These are phyloP conservation scores for Myiotriccus ornatus DNA, from an alignment of 2,797 vertebrate genomes.

Conservation along the genomic window DNA sequence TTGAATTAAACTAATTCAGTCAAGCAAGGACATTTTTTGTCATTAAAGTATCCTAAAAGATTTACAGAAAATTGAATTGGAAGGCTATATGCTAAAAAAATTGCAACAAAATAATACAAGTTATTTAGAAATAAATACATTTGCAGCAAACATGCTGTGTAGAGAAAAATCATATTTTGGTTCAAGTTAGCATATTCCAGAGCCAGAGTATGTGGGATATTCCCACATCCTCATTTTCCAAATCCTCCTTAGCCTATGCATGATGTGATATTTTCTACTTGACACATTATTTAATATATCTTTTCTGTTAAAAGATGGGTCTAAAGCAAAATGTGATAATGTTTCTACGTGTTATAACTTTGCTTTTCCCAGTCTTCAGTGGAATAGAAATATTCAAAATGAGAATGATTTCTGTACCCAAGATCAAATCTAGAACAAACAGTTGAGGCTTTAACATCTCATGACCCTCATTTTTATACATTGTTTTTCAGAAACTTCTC, in stretches of 20 bases:
- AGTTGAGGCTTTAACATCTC: neutral
- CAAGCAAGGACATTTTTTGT: neutral
- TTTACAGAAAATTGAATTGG: neutral
- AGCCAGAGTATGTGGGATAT: neutral
- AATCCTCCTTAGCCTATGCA: neutral
- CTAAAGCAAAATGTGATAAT: neutral
- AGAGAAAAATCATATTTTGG: neutral
- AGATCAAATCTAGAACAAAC: neutral
- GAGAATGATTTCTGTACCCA: neutral
- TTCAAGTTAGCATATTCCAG: neutral
- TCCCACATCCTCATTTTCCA: neutral
- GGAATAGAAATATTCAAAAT: neutral
- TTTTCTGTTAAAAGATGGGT: neutral
- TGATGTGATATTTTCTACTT: neutral
- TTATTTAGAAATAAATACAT: neutral
- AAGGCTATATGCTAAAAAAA: neutral
- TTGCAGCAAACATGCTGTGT: neutral
- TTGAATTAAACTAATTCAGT: constrained; percentile 14
- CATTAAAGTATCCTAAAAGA: neutral
- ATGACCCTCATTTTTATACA: neutral
- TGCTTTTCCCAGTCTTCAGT: neutral
- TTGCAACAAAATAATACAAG: neutral
- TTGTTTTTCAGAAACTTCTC: neutral
- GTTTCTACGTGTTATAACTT: neutral
- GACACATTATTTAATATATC: neutral